A percentile compares a stretch with the other conserved stretches of the same genome.
These are phyloP conservation scores for Corvus moneduloides DNA, from an alignment of 2,113 vertebrate species.

Conservation along the genomic window DNA sequence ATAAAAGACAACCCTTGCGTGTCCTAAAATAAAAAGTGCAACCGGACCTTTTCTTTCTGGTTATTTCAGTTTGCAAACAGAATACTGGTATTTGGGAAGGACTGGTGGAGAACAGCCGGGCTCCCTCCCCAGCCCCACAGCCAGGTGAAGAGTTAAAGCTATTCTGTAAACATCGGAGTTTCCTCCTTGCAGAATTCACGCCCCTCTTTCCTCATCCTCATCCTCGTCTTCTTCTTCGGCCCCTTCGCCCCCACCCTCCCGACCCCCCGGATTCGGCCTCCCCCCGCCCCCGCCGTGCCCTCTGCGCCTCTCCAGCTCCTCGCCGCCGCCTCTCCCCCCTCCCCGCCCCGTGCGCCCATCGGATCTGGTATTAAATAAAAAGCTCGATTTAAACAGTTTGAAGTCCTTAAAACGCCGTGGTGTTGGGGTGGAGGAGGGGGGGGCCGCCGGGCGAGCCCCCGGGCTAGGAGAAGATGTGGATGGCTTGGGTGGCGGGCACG, in stretches of 20 bases:
- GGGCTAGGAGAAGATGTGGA: conserved; percentile 96
- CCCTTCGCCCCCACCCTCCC: too few relatives aligned
- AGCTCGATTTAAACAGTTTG: neutral
- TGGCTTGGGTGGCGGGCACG: conserved; percentile 92
- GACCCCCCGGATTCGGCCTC: too few relatives aligned
- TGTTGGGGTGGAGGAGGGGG: neutral
- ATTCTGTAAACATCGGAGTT: conserved; percentile 63
- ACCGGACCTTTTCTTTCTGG: conserved; percentile 64
- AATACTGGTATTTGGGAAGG: conserved; percentile 69
- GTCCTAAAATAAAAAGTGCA: conserved; percentile 73
- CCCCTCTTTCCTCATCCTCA: neutral
- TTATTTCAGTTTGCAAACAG: conserved; percentile 65
- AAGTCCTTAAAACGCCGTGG: conserved; percentile 8
- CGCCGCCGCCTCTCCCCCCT: neutral
- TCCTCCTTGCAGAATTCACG: neutral
- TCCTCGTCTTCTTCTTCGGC: neutral
- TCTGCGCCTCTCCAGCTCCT: too few relatives aligned
- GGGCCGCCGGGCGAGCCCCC: neutral
- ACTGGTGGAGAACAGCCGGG: conserved; percentile 19
- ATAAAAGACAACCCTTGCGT: conserved; percentile 35
- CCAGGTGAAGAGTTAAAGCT: conserved; percentile 71
- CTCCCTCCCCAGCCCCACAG: neutral
- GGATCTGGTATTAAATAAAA: conserved; percentile 46
- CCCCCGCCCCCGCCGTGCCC: too few relatives aligned
- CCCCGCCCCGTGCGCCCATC: neutral